A percentile compares a stretch with the other conserved stretches of the same genome.
phyloP scores from a whole-genome alignment of 2,113 vertebrate species.

The Circaetus cinerascens region DNA sequence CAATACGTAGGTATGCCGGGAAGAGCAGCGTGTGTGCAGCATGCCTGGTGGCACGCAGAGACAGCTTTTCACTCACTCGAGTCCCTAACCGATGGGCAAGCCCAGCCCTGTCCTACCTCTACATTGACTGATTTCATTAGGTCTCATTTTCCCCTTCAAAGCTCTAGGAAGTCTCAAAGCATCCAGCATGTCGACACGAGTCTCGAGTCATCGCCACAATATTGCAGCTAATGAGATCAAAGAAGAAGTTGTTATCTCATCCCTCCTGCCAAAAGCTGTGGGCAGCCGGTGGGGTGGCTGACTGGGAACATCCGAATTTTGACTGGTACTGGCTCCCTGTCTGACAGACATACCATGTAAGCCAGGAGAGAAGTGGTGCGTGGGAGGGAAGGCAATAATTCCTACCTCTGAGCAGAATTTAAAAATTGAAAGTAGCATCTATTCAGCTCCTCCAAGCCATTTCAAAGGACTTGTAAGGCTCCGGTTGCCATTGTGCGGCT shows the following conservation, averaged over 20 bases:
- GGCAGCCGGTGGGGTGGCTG: background rate
- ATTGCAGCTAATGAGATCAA: background rate
- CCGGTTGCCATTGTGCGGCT: conserved; percentile 81
- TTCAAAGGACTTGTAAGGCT: conserved; percentile 87
- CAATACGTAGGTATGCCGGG: fast-evolving
- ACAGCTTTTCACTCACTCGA: background rate
- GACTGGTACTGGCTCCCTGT: background rate
- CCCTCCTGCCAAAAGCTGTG: background rate
- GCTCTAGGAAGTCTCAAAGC: background rate
- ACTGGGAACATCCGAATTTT: background rate
- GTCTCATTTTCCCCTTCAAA: background rate
- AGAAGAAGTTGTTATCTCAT: background rate
- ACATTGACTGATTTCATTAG: background rate
- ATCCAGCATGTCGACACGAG: background rate
- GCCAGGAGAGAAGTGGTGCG: background rate
- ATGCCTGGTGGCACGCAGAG: background rate
- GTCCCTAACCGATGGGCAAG: background rate
- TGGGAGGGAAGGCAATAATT: background rate
- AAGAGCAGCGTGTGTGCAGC: fast-evolving
- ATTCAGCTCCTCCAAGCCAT: conserved; percentile 87
- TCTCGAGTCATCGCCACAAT: background rate
- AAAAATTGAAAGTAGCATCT: conserved; percentile 74
- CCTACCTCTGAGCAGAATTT: background rate
- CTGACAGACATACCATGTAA: fast-evolving
- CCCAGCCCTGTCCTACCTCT: background rate